Evolutionary conservation across 1,140 invertebrate species (phyloP), one percentile per base, ranked within the genome.

Genomic region (Papilio helenus): DNA sequence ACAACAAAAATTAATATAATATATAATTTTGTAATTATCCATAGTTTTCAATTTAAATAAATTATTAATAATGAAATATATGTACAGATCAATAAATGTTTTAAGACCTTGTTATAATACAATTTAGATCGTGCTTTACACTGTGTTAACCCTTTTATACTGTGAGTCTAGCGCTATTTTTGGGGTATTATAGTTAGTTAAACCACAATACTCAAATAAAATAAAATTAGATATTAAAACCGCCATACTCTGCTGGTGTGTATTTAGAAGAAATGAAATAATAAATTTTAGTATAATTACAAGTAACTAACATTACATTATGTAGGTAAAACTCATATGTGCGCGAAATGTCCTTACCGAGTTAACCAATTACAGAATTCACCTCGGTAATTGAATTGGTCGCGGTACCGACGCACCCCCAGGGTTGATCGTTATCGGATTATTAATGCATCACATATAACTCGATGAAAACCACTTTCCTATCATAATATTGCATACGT

Each of bases 331-430:
- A 51, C 20, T 61, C 26, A 29, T 29, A 26, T 4, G 12, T 34
- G 26, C 14, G 26, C 61, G 61, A 68, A 34, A 34, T 34, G 61
- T 18, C 23, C 61, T 68, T 68, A 34, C 34, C 61, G 61, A 68
- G 10, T 26, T 29, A 68, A 29, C 61, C 61, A 68, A 68, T 68
- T 68, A 68, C 10, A 7, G 26, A 68, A 68, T 68, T 68, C 61
- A 68, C 61, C 14, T 34, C 61, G 61, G 23, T 68, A 68, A 68
- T 68, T 68, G 26, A 68, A 68, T 68, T 29, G 26, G 61, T 68
- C 61, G 58, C 23, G 61, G 5, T 68, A 29, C 26, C 26, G 61
- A 29, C 61, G 61, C 61, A 68, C 23, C 61, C 61, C 23, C 20
- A 68, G 61, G 61, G 61, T 29, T 34, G 61, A 68, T 68, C 23